Percentiles rank a stretch among this genome's conserved stretches.
These are phyloP conservation scores for Strongylocentrotus purpuratus DNA, from an alignment of 35 echinoderm and acorn worm genomes.

Conservation along the genomic window DNA sequence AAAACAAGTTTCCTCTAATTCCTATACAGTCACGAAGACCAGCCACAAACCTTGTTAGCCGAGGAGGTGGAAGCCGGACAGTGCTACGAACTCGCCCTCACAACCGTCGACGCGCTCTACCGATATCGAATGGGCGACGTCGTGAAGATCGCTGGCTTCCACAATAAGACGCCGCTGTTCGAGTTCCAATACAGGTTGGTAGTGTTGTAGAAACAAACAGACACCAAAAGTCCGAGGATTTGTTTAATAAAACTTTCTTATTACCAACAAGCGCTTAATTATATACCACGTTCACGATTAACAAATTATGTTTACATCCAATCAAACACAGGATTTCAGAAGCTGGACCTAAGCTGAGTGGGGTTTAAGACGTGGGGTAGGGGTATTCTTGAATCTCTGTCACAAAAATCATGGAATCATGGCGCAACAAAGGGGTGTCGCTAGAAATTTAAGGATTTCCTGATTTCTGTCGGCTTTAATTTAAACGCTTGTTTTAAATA, in stretches of 20 bases:
- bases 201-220: neutral
- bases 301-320: no score
- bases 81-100: slow-evolving; percentile 67
- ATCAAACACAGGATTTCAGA: no score
- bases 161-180: slow-evolving; percentile 64
- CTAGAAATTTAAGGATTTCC: no score
- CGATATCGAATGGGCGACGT: slow-evolving; percentile 73
- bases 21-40: slow-evolving; percentile 52
- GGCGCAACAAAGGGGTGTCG: no score
- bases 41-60: slow-evolving; percentile 56
- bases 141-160: slow-evolving; percentile 50
- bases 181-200: slow-evolving; percentile 72
- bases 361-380: neutral
- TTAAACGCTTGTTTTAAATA: no score
- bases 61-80: slow-evolving; percentile 69
- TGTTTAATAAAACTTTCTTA: neutral
- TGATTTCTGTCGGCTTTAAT: no score
- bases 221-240: neutral
- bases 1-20: neutral
- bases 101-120: slow-evolving; percentile 38
- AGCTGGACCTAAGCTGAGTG: neutral
- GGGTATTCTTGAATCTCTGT: no score
- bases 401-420: no score
- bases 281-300: neutral
- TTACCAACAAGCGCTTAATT: neutral